Conservation (phyloP, 2,797 vertebrate genomes). For the Notolabrus celidotus region DNA sequence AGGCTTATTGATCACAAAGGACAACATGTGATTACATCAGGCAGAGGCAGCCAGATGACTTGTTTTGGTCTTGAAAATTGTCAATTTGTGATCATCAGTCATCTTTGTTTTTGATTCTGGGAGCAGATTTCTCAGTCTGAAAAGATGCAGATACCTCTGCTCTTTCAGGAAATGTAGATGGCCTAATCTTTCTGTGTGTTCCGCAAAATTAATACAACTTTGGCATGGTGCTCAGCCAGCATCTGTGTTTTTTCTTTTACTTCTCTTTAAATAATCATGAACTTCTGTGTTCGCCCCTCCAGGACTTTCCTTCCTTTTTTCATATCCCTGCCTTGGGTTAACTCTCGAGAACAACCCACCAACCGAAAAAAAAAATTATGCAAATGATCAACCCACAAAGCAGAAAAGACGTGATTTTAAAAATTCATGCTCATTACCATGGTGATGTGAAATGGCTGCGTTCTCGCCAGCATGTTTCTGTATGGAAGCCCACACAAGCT, state of each 20-base stretch:
- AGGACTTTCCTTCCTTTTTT: constrained; percentile 14
- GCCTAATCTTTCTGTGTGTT: constrained; percentile 10
- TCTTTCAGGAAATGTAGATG: constrained; percentile 1
- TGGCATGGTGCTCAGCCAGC: background rate
- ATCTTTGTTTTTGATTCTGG: constrained; percentile 7
- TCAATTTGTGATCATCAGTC: background rate
- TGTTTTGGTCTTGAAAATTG: background rate
- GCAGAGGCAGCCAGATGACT: background rate
- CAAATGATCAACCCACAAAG: constrained; percentile 43
- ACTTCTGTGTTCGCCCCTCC: background rate
- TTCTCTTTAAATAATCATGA: constrained; percentile 19
- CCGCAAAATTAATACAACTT: constrained; percentile 8
- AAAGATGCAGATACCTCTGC: constrained; percentile 1
- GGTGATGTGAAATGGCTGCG: constrained; percentile 28
- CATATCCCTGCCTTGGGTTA: constrained; percentile 1
- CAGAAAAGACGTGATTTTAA: constrained; percentile 17
- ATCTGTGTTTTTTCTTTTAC: background rate
- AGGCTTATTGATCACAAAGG: background rate
- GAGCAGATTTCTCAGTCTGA: constrained; percentile 26
- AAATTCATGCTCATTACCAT: constrained; percentile 50
- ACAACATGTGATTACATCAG: background rate
- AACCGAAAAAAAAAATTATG: constrained; percentile 23
- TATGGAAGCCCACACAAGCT: constrained; percentile 41
- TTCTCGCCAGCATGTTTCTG: constrained; percentile 30
- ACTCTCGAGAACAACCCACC: constrained; percentile 2